These are phyloP conservation scores for Paguma larvata DNA, from an alignment of 2,797 vertebrate species.

Conservation along the genomic window DNA sequence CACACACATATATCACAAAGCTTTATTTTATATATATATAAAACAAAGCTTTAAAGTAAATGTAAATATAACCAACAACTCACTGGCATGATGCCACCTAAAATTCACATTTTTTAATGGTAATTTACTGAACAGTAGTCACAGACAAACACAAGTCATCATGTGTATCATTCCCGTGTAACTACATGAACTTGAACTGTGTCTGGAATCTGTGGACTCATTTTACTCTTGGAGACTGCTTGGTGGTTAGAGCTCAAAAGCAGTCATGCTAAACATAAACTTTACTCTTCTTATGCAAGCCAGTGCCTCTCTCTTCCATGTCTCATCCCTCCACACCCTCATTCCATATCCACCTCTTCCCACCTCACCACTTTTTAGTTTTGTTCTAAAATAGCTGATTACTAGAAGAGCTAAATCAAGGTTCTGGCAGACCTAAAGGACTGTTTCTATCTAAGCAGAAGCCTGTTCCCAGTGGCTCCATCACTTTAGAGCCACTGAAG, in stretches of 20 bases:
- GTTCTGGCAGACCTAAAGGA: neutral
- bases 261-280: neutral
- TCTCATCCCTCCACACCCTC: neutral
- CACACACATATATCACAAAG: too few relatives aligned
- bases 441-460: neutral
- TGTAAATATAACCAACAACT: neutral
- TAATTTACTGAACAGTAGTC: neutral
- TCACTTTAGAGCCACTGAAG: neutral
- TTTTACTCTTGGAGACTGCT: neutral
- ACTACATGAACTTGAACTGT: neutral
- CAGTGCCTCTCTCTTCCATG: neutral
- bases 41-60: conserved; percentile 54
- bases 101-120: conserved; percentile 36
- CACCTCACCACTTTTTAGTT: neutral
- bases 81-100: neutral
- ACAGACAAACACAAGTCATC: neutral
- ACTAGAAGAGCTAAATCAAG: neutral
- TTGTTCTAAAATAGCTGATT: neutral
- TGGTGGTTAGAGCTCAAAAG: neutral
- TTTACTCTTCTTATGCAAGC: neutral
- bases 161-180: neutral
- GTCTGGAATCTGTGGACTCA: neutral
- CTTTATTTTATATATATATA: neutral
- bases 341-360: neutral
- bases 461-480: neutral